Base-by-base conservation (phyloP, 1,140 invertebrate species). In the Popillia japonica region DNA sequence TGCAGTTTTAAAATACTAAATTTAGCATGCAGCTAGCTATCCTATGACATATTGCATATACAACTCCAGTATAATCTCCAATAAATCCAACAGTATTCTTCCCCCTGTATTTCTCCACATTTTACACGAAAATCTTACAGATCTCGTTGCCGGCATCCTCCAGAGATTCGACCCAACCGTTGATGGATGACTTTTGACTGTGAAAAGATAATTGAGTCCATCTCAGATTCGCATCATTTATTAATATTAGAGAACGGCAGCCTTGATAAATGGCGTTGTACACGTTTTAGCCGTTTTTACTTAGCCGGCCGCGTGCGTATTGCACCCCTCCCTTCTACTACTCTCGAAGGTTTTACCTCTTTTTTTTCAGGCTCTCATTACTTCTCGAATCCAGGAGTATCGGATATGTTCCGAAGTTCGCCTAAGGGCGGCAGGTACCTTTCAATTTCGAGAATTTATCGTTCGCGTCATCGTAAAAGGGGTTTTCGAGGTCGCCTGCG, bases 131-230 rank as follows among this genome's bases (percentile, higher is more conserved):
- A 34, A 34, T 34, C 27, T 34, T 4, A 34, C 27, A 34, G 27
- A 34, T 34, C 48, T 14, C n/a, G 3, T 14, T 55, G 48, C 17
- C 14, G 48, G 17, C 61, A 22, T 22, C 27, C 61, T 14, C 61
- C 20, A 68, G 61, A 23, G 61, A 68, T 22, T 4, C 6, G 11
- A 68, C 10, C 61, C 61, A 68, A 27, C 61, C 10, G 61, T 20
- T 68, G 61, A 68, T 68, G 22, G 27, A 68, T 68, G 61, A 68
- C 61, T 34, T 34, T 34, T 68, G 61, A 68, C 61, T 68, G 61
- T 9, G 61, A 68, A 20, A 68, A 68, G 61, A 68, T 68, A 68
- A 68, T 68, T 34, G 61, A 34, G 61, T 68, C 61, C 20, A 68
- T 68, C 27, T 68, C 20, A 34, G 61, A 34, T 34, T 68, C 27